A percentile compares a stretch with the other conserved stretches of the same genome.
phyloP scores from a whole-genome alignment of 2,797 vertebrate species.

The Menidia menidia region DNA sequence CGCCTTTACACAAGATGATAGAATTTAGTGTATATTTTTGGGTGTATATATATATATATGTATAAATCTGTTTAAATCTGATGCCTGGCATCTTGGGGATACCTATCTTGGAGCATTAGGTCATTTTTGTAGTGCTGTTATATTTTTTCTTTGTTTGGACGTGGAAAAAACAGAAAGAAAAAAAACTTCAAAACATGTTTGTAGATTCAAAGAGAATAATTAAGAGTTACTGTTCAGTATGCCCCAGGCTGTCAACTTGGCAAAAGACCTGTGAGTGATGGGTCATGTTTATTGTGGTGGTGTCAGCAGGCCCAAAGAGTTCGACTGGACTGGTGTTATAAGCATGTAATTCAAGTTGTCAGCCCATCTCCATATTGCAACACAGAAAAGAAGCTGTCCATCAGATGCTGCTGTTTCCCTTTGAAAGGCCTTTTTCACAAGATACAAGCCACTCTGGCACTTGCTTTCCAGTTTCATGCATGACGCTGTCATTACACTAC shows the following conservation, averaged over 20 bases:
- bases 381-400: slow-evolving; percentile 66
- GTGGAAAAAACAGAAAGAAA: not conserved
- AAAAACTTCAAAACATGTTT: slow-evolving; percentile 9
- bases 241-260: slow-evolving; percentile 23
- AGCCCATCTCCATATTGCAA: slow-evolving; percentile 65
- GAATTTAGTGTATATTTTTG: too few relatives aligned
- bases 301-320: slow-evolving; percentile 66
- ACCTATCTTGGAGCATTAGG: slow-evolving; percentile 8
- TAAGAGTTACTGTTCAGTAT: slow-evolving; percentile 55
- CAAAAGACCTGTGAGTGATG: slow-evolving; percentile 57
- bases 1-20: too few relatives aligned
- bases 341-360: slow-evolving; percentile 79
- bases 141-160: slow-evolving; percentile 21
- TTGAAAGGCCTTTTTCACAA: slow-evolving; percentile 60
- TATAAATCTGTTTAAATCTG: not conserved
- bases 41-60: too few relatives aligned
- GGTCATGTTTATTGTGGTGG: slow-evolving; percentile 68
- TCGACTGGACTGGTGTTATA: slow-evolving; percentile 49
- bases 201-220: slow-evolving; percentile 20
- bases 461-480: slow-evolving; percentile 65
- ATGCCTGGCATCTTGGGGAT: slow-evolving; percentile 19
- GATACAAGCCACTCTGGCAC: slow-evolving; percentile 42
- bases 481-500: slow-evolving; percentile 71
- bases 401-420: slow-evolving; percentile 53
- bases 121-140: not conserved